Percentiles rank a stretch among this genome's conserved stretches.
Conservation (phyloP, 1,140 invertebrate genomes). For the Wiebesia pumilae region DNA sequence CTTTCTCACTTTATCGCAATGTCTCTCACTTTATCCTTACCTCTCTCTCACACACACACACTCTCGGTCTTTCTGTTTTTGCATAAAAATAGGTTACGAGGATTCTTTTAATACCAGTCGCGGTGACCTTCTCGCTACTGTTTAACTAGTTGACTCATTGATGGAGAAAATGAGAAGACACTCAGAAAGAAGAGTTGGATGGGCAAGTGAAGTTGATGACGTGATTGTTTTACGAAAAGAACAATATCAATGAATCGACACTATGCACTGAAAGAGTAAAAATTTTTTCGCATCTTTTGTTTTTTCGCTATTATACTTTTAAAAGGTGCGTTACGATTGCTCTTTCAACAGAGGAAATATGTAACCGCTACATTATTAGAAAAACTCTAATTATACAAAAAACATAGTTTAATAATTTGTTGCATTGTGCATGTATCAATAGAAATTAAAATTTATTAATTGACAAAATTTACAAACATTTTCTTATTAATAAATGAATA, state of each 20-base stretch:
- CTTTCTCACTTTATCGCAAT: not conserved
- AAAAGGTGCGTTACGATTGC: not conserved
- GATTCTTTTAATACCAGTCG: not conserved
- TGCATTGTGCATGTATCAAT: not conserved
- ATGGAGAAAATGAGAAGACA: not conserved
- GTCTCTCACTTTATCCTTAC: not conserved
- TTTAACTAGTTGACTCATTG: conserved; percentile 5
- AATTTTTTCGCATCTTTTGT: not conserved
- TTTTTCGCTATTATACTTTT: not conserved
- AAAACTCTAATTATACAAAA: too few relatives aligned
- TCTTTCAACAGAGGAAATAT: not conserved
- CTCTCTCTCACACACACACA: too few relatives aligned
- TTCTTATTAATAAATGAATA: too few relatives aligned
- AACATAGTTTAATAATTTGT: not conserved
- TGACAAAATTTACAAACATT: too few relatives aligned
- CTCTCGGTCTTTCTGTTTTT: conserved; percentile 32
- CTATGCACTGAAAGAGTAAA: not conserved
- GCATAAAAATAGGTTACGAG: not conserved
- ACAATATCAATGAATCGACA: conserved; percentile 3
- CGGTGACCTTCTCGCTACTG: not conserved
- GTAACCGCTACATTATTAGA: too few relatives aligned
- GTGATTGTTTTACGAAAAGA: not conserved
- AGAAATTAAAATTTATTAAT: too few relatives aligned
- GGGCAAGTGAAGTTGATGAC: not conserved
- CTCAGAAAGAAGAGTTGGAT: not conserved